Conservation (phyloP, 2,797 vertebrate genomes). For the Danio choprae region DNA sequence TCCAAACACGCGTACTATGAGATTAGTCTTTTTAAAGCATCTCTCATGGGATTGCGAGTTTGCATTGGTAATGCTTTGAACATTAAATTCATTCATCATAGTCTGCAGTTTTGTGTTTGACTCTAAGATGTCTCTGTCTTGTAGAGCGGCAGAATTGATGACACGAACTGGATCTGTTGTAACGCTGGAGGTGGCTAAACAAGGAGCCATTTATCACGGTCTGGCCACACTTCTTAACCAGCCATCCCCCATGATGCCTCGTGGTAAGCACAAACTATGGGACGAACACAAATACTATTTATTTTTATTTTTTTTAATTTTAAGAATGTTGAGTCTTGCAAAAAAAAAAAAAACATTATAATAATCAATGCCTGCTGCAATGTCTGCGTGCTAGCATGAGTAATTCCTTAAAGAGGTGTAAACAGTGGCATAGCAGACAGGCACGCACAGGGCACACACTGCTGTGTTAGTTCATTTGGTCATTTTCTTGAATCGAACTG, state of each 20-base stretch:
- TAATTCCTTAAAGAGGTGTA: slow-evolving; percentile 14
- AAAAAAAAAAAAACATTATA: not conserved
- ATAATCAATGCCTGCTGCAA: slow-evolving; percentile 19
- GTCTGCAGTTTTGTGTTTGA: not conserved
- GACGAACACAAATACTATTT: not conserved
- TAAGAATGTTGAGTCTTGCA: no score
- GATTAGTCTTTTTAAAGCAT: slow-evolving; percentile 25
- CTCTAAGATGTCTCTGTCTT: slow-evolving; percentile 45
- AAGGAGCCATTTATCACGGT: slow-evolving; percentile 98
- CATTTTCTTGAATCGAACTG: no score
- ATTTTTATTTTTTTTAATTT: no score
- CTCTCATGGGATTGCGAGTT: slow-evolving; percentile 1
- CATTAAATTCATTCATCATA: not conserved
- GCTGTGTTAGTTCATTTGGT: no score
- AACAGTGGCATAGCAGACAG: no score
- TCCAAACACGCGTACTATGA: slow-evolving; percentile 36
- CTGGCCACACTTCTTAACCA: slow-evolving; percentile 97
- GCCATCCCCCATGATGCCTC: slow-evolving; percentile 95
- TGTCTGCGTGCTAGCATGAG: slow-evolving; percentile 55
- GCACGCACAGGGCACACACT: no score
- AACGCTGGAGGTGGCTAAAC: slow-evolving; percentile 97
- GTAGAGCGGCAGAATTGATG: slow-evolving; percentile 97
- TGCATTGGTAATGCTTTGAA: slow-evolving; percentile 16
- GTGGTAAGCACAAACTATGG: slow-evolving; percentile 78
- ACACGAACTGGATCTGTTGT: slow-evolving; percentile 97